Percentiles rank a stretch among this genome's conserved stretches.
Conservation (phyloP, 2,888 invertebrate species). For the Phengaris alcon region DNA sequence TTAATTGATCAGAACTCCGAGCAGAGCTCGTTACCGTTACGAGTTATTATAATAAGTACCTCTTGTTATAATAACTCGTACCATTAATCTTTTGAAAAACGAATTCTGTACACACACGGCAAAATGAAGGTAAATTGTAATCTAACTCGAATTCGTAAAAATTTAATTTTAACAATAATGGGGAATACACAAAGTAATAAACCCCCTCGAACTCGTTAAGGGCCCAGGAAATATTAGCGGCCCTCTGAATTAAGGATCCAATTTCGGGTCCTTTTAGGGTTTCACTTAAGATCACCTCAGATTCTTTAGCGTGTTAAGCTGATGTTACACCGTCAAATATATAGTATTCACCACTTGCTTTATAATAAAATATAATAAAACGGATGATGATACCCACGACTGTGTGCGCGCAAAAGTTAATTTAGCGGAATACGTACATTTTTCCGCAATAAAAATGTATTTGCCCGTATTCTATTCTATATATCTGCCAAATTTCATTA, state of each 20-base stretch:
- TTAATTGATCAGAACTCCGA: too few relatives aligned
- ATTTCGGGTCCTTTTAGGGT: constrained; percentile 33
- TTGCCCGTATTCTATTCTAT: too few relatives aligned
- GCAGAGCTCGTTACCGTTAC: too few relatives aligned
- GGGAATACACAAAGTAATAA: constrained; percentile 14
- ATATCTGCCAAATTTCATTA: too few relatives aligned
- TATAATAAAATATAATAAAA: too few relatives aligned
- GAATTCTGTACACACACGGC: neutral
- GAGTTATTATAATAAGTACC: too few relatives aligned
- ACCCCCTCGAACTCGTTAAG: constrained; percentile 9
- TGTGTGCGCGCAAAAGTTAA: neutral
- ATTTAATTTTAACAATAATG: constrained; percentile 10
- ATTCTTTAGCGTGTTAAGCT: constrained; percentile 18
- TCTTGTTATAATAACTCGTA: neutral
- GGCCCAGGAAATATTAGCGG: constrained; percentile 31
- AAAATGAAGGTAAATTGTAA: neutral
- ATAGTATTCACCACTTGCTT: neutral
- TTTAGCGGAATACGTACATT: too few relatives aligned
- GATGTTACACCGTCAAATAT: neutral
- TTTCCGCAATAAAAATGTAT: too few relatives aligned
- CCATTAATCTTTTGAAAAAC: neutral
- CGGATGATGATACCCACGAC: too few relatives aligned
- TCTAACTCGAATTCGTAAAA: neutral
- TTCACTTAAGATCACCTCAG: constrained; percentile 29
- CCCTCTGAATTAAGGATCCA: constrained; percentile 35